Conservation (phyloP, 2,797 vertebrate genomes). For the Poliocrania exsul region DNA sequence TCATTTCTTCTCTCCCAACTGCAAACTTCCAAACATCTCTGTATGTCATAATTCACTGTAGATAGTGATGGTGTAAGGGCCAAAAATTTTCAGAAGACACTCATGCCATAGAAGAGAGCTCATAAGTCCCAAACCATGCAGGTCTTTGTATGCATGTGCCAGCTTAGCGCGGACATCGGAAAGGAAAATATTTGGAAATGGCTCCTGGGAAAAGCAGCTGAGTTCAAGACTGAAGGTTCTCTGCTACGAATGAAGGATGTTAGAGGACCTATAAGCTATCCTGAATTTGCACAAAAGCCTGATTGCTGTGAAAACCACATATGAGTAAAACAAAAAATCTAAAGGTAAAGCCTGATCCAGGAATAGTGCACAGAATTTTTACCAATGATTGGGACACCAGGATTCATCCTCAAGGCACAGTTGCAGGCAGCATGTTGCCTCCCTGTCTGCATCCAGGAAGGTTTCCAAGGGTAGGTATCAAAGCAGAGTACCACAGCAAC, state of each 20-base stretch:
- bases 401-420: neutral
- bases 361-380: neutral
- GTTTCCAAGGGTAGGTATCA: neutral
- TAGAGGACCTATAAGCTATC: neutral
- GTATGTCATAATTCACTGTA: neutral
- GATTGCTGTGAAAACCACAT: neutral
- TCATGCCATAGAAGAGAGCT: fast-evolving
- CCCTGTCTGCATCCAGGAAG: neutral
- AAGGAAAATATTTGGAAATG: neutral
- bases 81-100: neutral
- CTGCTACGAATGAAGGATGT: fast-evolving
- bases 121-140: fast-evolving
- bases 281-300: neutral
- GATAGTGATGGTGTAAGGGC: no score
- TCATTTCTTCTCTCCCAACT: neutral
- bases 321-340: neutral
- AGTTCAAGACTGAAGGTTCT: neutral
- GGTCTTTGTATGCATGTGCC: fast-evolving
- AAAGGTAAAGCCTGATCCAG: neutral
- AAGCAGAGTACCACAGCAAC: neutral
- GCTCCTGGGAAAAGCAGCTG: neutral
- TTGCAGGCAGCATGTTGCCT: neutral
- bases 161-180: neutral
- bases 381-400: neutral
- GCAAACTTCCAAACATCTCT: neutral